A percentile compares a stretch with the other conserved stretches of the same genome.
Evolutionary conservation across 2,888 invertebrate genomes (phyloP).

Genomic region (Cactoblastis cactorum): DNA sequence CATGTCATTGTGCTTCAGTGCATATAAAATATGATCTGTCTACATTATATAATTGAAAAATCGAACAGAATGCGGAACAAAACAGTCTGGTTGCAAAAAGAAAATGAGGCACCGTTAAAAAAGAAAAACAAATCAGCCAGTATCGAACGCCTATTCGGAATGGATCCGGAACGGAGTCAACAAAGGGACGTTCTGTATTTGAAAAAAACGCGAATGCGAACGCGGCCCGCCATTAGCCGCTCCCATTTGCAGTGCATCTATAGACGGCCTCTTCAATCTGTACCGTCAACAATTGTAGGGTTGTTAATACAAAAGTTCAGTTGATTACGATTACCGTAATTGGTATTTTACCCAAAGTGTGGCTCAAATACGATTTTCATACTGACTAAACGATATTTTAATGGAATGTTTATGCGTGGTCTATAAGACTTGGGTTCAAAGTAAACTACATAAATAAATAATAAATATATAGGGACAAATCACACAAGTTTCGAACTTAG

Average conservation of each 20-base stretch:
- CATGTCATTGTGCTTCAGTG: neutral
- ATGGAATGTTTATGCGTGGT: too few species aligned
- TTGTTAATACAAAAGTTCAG: slow-evolving; percentile 24
- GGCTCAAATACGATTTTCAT: too few species aligned
- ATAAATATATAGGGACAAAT: too few species aligned
- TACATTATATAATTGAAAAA: slow-evolving; percentile 22
- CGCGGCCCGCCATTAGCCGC: slow-evolving; percentile 70
- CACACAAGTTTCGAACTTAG: too few species aligned
- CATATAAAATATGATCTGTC: neutral
- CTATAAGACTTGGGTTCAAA: too few species aligned
- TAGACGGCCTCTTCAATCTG: slow-evolving; percentile 71
- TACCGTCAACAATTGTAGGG: slow-evolving; percentile 66
- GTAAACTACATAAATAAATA: too few species aligned
- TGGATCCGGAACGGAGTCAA: slow-evolving; percentile 65
- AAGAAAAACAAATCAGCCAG: slow-evolving; percentile 46
- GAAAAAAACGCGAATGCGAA: slow-evolving; percentile 72
- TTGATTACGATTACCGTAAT: neutral
- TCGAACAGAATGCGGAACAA: slow-evolving; percentile 33
- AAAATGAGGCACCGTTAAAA: slow-evolving; percentile 44
- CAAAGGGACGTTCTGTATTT: slow-evolving; percentile 73
- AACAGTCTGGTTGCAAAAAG: slow-evolving; percentile 52
- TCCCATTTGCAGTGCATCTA: slow-evolving; percentile 69
- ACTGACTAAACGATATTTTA: too few species aligned
- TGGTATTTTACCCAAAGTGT: too few species aligned
- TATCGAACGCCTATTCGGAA: slow-evolving; percentile 68